These are phyloP conservation scores for Creontiades dilutus DNA, from an alignment of 2,888 invertebrate species.

Conservation along the genomic window DNA sequence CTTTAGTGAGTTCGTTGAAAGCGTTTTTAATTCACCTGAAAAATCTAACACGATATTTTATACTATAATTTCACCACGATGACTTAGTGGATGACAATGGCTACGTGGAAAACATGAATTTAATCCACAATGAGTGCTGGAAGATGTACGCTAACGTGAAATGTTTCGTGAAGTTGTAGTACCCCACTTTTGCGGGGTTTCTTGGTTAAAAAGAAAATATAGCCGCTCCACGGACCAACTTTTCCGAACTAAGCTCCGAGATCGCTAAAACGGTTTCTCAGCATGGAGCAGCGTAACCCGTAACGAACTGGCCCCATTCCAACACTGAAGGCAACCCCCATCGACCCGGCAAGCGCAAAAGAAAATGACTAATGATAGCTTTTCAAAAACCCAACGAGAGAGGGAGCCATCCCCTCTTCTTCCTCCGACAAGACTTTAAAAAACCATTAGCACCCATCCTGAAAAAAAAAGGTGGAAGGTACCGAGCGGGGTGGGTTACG, in stretches of 20 bases:
- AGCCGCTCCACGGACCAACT: neutral
- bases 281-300: constrained; percentile 8
- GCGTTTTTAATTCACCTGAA: no score
- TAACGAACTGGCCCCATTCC: constrained; percentile 59
- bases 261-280: constrained; percentile 14
- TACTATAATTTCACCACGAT: no score
- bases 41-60: no score
- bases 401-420: neutral
- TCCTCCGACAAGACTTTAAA: constrained; percentile 48
- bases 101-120: no score
- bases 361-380: constrained; percentile 62
- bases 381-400: constrained; percentile 38
- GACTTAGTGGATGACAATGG: no score
- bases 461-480: constrained; percentile 9
- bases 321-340: constrained; percentile 41
- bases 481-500: neutral
- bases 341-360: constrained; percentile 33
- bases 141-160: no score
- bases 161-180: neutral
- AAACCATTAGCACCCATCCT: constrained; percentile 56
- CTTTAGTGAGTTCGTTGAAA: no score
- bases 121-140: no score
- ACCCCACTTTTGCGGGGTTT: neutral
- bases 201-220: neutral
- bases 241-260: neutral